Evolutionary conservation across 2,888 invertebrate species (phyloP), one percentile per base, ranked within the genome.

Genomic region (Apeira syringaria): DNA sequence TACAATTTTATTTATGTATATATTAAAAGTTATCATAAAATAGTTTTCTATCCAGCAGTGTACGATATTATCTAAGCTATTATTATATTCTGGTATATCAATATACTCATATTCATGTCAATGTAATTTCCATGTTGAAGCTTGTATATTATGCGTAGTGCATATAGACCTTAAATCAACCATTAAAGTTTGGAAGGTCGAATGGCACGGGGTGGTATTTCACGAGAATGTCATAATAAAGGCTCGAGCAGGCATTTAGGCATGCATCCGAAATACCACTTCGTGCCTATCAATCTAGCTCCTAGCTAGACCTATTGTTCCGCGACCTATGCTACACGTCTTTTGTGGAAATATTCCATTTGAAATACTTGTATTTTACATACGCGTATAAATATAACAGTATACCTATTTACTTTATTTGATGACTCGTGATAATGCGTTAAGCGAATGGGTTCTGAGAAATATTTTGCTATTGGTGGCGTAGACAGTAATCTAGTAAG

Each of bases 201-300:
- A 13, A 15, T 5, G 30, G 28, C n/a, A 13, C 20, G 20, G 36
- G 49, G 31, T 47, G 72, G 61, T 68, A 73, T 73, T 72, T 72
- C 64, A 65, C 65, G 68, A 53, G 57, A 74, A 72, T 71, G 71
- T 62, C 67, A 67, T 63, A 64, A 54, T 64, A 58, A 59, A 58
- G 56, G 53, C 50, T 54, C 6, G 17, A 40, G 47, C 32, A 43
- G 48, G 56, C 28, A 29, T 15, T n/a, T 31, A 11, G 18, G 45
- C 47, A 46, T 40, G 13, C 28, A 28, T 12, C 38, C 38, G 43
- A 59, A 68, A 69, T 64, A 60, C 47, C 66, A 33, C 30, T 31
- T 45, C 50, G 48, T 49, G 48, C 34, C 48, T 49, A 53, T 50
- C 37, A 47, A 48, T 50, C 46, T 50, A 38, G 39, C 30, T 39